phyloP scores from a whole-genome alignment of 2,113 vertebrate genomes.

The Vulpes vulpes region DNA sequence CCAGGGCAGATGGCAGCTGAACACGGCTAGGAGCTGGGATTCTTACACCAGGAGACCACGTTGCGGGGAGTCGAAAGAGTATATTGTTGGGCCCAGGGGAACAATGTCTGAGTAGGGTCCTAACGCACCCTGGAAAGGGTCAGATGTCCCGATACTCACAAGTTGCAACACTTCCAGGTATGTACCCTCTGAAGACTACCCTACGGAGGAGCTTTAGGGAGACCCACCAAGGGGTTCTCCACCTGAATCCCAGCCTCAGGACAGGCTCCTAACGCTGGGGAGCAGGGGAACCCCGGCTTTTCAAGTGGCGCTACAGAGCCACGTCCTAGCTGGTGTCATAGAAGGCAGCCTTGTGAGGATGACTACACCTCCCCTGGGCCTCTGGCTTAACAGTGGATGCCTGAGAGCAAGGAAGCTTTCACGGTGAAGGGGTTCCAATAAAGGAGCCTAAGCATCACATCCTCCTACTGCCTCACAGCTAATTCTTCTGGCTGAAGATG shows the following conservation, averaged over 20 bases:
- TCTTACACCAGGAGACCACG: neutral
- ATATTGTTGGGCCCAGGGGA: neutral
- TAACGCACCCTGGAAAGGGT: neutral
- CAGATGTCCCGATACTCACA: neutral
- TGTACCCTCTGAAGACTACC: neutral
- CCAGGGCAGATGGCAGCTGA: neutral
- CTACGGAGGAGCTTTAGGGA: neutral
- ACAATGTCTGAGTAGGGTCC: neutral
- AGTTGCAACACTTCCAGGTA: fast-evolving
- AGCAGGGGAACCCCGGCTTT: neutral
- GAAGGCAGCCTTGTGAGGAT: neutral
- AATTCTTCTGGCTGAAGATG: neutral
- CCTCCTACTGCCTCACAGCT: neutral
- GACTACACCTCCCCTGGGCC: neutral
- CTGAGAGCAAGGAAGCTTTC: neutral
- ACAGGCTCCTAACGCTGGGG: neutral
- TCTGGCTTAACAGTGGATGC: neutral
- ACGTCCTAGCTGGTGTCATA: neutral
- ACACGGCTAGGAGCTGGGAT: neutral
- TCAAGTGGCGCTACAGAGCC: neutral
- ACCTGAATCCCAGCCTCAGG: neutral
- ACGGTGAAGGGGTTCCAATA: neutral
- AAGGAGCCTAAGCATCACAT: fast-evolving
- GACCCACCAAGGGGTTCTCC: neutral
- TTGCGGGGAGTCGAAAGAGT: fast-evolving